Base-by-base conservation (phyloP, 2,888 invertebrate species). In the Psylliodes chrysocephalus region DNA sequence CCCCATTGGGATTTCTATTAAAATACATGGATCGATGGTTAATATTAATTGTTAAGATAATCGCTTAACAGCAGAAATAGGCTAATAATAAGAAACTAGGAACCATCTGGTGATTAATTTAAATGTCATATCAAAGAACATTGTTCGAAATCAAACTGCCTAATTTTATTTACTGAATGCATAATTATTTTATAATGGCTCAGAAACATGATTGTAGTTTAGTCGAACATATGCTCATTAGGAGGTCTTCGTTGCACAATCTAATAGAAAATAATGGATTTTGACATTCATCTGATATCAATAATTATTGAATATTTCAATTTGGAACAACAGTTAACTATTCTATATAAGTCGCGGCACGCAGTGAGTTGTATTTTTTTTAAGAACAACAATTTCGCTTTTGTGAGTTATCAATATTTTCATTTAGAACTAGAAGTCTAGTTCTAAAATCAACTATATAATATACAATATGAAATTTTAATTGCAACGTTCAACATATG, bases 211-310 rank as follows among this genome's bases (percentile, higher is more conserved):
- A 38, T 42, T 18, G 42, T 42, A 18, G 42, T 42, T 42, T 42
- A 18, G 18, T 49, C 49, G 49, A 30, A 49, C 49, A 28, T 49
- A 28, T 30, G 49, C 49, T 49, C 49, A 49, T 49, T 49, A 49
- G 49, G 49, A 7, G 49, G 46, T 46, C 46, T 19, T 28, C 15
- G 28, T 49, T 49, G 49, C 28, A 49, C 17, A 49, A 49, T 2
- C 49, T 49, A 49, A 49, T 49, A 28, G 28, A 28, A 49, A 49
- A 49, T 49, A 49, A 49, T 49, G 49, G 28, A 28, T 28, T 49
- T 49, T 49, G 49, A 49, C 49, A 30, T 49, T 49, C 49, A 49
- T 49, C 49, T 49, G 49, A 49, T 49, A 49, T 12, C 49, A 49
- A 49, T 49, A 49, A 49, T 49, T n/a, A n/a, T n/a, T 49, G 49